These are phyloP conservation scores for Buathra laborator DNA, from an alignment of 2,888 invertebrate species.

Conservation along the genomic window DNA sequence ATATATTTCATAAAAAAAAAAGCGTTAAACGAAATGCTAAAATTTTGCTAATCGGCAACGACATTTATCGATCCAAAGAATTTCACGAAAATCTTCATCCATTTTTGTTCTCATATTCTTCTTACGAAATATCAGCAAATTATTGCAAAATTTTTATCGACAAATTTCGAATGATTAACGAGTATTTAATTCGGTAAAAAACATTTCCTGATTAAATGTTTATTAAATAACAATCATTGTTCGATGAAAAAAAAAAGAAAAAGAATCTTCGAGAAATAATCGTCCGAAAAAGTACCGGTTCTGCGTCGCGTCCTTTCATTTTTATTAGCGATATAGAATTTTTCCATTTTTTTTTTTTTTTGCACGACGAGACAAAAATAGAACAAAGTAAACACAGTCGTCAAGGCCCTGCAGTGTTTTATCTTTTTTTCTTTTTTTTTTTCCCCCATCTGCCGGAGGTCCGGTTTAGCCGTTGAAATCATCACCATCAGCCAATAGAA, in stretches of 20 bases:
- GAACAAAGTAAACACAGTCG: constrained; percentile 66
- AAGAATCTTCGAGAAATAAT: neutral
- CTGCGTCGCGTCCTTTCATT: constrained; percentile 31
- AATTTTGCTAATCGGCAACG: too few species aligned
- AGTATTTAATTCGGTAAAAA: too few species aligned
- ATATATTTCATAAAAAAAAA: too few species aligned
- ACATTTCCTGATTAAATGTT: too few species aligned
- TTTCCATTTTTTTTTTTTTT: constrained; percentile 40
- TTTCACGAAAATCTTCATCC: too few species aligned
- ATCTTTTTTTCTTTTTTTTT: constrained; percentile 35
- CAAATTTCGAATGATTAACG: too few species aligned
- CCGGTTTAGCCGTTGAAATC: constrained; percentile 48
- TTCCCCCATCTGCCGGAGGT: constrained; percentile 48
- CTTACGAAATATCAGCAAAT: too few species aligned
- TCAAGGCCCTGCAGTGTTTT: constrained; percentile 63
- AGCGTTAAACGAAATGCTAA: too few species aligned
- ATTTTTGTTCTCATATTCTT: too few species aligned
- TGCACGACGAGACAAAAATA: constrained; percentile 61
- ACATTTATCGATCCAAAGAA: too few species aligned
- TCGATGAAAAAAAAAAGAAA: neutral
- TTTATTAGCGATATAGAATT: constrained; percentile 38
- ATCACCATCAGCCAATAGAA: constrained; percentile 36
- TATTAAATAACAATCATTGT: neutral
- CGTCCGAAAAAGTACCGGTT: constrained; percentile 16
- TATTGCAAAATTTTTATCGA: too few species aligned